Evolutionary conservation across 1,140 invertebrate genomes (phyloP), one percentile per base, ranked within the genome.

Genomic region (Rhizoglyphus robini): DNA sequence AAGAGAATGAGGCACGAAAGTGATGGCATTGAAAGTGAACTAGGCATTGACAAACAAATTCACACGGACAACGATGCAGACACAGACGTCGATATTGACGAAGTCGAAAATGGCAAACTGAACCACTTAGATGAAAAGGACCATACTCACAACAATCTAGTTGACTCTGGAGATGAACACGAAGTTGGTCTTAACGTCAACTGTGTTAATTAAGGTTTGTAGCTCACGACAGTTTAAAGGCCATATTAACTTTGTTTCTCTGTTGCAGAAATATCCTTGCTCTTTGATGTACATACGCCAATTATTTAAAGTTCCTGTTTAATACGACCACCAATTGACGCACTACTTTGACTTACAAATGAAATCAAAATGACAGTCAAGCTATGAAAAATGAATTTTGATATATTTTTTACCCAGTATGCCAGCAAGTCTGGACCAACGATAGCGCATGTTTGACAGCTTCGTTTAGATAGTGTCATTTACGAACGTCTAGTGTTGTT

Each of bases 1-100:
- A 54, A 54, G 23, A 8, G 51, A 32, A 25, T 54, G 23, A 54
- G 51, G 51, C 51, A 25, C 31, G 20, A 54, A 5, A 32, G 31
- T 54, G 31, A 54, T 15, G 23, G 51, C 51, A 27, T 32, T 27
- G 51, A 25, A 27, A 32, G 15, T 20, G 20, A 54, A 54, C 15
- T 8, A 8, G 31, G 31, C 23, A 32, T 8, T 11, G 8, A 20
- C 15, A 8, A 32, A 27, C 8, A 32, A 54, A 8, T 11, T 32
- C 20, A 23, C 8, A 25, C 31, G 23, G 51, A 54, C 51, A 54
- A 54, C 20, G 51, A 54, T 25, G 23, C 51, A 5, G 51, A 54
- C 51, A 54, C 51, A 11, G 51, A 54, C 20, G 20, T 54, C 15
- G 51, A 54, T 23, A 54, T 54, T 20, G 51, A 54, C 51, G 51